phyloP scores from a whole-genome alignment of 2,797 vertebrate species.

The Trichosurus vulpecula region DNA sequence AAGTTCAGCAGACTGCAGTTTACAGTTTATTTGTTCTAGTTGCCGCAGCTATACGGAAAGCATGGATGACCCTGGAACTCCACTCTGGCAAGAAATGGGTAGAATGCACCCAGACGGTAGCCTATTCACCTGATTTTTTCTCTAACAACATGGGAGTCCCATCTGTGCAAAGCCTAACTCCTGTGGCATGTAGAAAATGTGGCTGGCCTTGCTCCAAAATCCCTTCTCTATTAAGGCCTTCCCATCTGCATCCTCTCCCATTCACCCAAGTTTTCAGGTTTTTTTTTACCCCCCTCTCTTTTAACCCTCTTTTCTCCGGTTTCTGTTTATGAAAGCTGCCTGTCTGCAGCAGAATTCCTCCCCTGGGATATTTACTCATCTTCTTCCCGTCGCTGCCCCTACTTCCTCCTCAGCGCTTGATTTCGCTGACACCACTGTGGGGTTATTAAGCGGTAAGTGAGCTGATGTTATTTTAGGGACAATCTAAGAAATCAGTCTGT shows the following conservation, averaged over 20 bases:
- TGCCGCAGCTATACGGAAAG: constrained; percentile 49
- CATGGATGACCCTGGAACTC: constrained; percentile 60
- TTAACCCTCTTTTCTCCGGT: constrained; percentile 63
- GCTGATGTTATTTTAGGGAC: constrained; percentile 54
- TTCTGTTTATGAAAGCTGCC: constrained; percentile 51
- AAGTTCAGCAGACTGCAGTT: constrained; percentile 56
- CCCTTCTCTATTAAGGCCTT: constrained; percentile 60
- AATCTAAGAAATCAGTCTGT: not conserved
- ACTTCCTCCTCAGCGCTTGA: constrained; percentile 60
- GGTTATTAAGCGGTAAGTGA: constrained; percentile 54
- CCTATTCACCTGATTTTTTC: constrained; percentile 66
- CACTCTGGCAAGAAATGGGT: constrained; percentile 54
- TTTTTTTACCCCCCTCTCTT: constrained; percentile 46
- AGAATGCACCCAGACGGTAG: constrained; percentile 66
- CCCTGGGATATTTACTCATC: constrained; percentile 52
- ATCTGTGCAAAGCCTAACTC: constrained; percentile 72
- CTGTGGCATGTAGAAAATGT: constrained; percentile 71
- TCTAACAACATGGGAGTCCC: constrained; percentile 63
- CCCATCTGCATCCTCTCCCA: constrained; percentile 72
- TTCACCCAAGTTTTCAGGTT: constrained; percentile 59
- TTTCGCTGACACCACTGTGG: constrained; percentile 13
- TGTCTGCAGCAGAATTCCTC: constrained; percentile 25
- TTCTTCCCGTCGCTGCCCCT: constrained; percentile 21
- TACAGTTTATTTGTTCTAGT: constrained; percentile 71
- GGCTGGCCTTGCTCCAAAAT: constrained; percentile 64